A percentile compares a stretch with the other conserved stretches of the same genome.
These are phyloP conservation scores for Andrena trimmerana DNA, from an alignment of 2,888 invertebrate genomes.

Conservation along the genomic window DNA sequence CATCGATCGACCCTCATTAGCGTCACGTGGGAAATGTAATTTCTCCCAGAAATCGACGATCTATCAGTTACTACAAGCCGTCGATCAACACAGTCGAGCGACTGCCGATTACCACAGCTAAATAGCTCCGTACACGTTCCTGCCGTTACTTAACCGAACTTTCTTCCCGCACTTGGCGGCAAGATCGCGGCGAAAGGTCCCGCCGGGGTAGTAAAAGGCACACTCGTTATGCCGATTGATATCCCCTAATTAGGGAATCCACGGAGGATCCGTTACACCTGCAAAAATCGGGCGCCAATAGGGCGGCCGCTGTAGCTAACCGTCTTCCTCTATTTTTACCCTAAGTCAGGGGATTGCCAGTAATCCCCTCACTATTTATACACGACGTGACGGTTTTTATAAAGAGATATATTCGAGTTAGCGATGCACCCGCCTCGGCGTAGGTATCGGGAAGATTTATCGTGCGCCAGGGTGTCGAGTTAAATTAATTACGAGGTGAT, in stretches of 20 bases:
- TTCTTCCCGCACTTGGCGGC: background rate
- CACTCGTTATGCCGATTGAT: background rate
- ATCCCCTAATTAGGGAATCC: constrained; percentile 25
- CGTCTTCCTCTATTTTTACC: constrained; percentile 8
- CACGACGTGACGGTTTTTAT: constrained; percentile 10
- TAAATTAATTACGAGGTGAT: constrained; percentile 66
- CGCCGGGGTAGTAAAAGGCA: background rate
- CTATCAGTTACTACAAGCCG: background rate
- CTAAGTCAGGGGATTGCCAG: constrained; percentile 1
- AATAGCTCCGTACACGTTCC: background rate
- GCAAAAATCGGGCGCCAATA: background rate
- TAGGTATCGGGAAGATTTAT: constrained; percentile 57
- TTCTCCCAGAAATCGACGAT: background rate
- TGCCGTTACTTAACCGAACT: background rate
- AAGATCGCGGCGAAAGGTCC: too few relatives aligned
- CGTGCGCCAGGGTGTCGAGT: constrained; percentile 44
- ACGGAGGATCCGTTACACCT: background rate
- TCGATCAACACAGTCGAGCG: background rate
- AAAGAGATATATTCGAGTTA: constrained; percentile 21
- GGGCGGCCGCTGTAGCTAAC: background rate
- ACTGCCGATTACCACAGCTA: constrained; percentile 1
- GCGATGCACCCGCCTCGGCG: constrained; percentile 20
- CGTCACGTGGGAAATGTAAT: background rate
- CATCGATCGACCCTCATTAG: background rate
- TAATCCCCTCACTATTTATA: constrained; percentile 18